A percentile compares a stretch with the other conserved stretches of the same genome.
phyloP scores from a whole-genome alignment of 1,140 invertebrate genomes.

The Neocloeon triangulifer region DNA sequence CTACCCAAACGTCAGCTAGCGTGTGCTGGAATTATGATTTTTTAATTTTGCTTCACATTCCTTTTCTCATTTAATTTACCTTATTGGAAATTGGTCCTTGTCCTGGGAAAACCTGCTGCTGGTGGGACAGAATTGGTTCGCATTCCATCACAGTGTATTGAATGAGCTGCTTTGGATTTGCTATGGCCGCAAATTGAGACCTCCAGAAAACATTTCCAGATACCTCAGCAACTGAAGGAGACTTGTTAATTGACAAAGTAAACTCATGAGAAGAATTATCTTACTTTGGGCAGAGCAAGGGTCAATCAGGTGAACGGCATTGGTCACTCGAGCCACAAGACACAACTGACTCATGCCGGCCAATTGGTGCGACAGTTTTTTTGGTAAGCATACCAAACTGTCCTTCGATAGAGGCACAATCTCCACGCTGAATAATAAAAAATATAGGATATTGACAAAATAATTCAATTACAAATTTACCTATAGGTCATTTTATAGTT shows the following conservation, averaged over 20 bases:
- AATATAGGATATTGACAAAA: slow-evolving; percentile 1
- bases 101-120: slow-evolving; percentile 56
- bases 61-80: slow-evolving; percentile 16
- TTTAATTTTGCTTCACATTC: neutral
- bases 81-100: slow-evolving; percentile 67
- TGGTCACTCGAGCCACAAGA: slow-evolving; percentile 73
- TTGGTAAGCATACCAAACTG: slow-evolving; percentile 80
- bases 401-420: slow-evolving; percentile 94
- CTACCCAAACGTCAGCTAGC: slow-evolving; percentile 83
- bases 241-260: slow-evolving; percentile 8
- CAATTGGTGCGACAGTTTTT: slow-evolving; percentile 64
- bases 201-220: slow-evolving; percentile 64
- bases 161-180: slow-evolving; percentile 70
- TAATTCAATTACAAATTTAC: slow-evolving; percentile 12
- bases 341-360: slow-evolving; percentile 86
- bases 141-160: slow-evolving; percentile 94
- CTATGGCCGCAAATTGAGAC: slow-evolving; percentile 64
- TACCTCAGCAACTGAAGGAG: slow-evolving; percentile 57
- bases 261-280: slow-evolving; percentile 10
- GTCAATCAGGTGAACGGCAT: slow-evolving; percentile 81
- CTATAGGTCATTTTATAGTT: slow-evolving; percentile 86
- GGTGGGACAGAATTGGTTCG: slow-evolving; percentile 55
- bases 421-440: slow-evolving; percentile 52
- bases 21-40: slow-evolving; percentile 38
- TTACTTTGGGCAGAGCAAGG: slow-evolving; percentile 73